Percentiles rank a stretch among this genome's conserved stretches.
These are phyloP conservation scores for Megathymus violae DNA, from an alignment of 1,140 invertebrate species.

Conservation along the genomic window DNA sequence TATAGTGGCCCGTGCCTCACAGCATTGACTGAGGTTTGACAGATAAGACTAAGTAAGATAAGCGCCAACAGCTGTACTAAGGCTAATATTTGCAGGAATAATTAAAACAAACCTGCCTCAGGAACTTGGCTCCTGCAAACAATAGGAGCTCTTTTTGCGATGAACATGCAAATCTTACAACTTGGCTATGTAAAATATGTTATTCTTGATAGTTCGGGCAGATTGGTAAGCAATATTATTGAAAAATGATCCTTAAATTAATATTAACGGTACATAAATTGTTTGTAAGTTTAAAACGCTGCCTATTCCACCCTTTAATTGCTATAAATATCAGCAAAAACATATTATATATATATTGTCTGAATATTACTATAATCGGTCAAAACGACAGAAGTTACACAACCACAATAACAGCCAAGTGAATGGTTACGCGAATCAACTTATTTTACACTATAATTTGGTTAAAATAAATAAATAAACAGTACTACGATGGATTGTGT, in stretches of 20 bases:
- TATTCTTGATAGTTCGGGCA: too few species aligned
- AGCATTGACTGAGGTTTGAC: slow-evolving; percentile 82
- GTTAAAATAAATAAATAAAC: background rate
- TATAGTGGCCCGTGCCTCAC: slow-evolving; percentile 66
- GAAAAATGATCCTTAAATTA: too few species aligned
- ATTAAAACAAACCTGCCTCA: slow-evolving; percentile 67
- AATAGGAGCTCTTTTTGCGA: slow-evolving; percentile 52
- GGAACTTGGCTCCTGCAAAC: slow-evolving; percentile 53
- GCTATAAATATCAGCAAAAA: too few species aligned
- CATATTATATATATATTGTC: too few species aligned
- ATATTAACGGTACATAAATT: too few species aligned
- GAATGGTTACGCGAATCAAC: too few species aligned
- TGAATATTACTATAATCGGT: too few species aligned
- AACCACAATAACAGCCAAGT: too few species aligned
- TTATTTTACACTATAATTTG: background rate
- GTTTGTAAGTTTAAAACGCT: too few species aligned
- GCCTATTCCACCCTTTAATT: too few species aligned
- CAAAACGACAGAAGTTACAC: too few species aligned
- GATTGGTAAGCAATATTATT: too few species aligned
- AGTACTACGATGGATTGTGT: background rate
- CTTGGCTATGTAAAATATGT: background rate
- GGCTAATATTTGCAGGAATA: slow-evolving; percentile 74
- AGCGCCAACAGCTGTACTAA: slow-evolving; percentile 65
- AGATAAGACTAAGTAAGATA: slow-evolving; percentile 80
- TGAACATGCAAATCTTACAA: slow-evolving; percentile 15